Evolutionary conservation across 2,888 invertebrate genomes (phyloP).

Genomic region (Steinernema scapterisci): DNA sequence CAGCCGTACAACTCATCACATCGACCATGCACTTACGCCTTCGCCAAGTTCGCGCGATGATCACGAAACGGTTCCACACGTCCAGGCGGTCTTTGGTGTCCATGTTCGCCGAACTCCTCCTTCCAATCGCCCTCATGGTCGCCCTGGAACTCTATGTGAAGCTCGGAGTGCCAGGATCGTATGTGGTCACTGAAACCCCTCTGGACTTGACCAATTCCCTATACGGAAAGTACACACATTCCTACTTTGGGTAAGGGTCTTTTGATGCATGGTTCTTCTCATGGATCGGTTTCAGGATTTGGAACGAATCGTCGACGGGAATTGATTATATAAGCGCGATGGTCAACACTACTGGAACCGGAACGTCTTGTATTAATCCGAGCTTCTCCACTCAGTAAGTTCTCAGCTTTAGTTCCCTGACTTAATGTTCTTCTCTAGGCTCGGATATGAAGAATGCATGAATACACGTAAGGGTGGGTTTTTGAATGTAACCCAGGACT

Average conservation of each 20-base stretch:
- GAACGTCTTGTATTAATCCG: conserved; percentile 43
- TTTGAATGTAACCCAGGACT: background rate
- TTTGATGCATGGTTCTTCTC: too few relatives aligned
- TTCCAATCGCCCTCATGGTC: conserved; percentile 53
- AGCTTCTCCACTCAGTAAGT: conserved; percentile 7
- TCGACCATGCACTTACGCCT: conserved; percentile 32
- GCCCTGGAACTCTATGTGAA: conserved; percentile 54
- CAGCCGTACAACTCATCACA: conserved; percentile 40
- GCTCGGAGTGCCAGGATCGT: conserved; percentile 31
- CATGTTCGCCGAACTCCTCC: conserved; percentile 50
- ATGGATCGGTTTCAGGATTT: conserved; percentile 41
- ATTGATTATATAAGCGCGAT: conserved; percentile 38
- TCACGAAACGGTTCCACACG: conserved; percentile 52
- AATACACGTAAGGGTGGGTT: conserved; percentile 7
- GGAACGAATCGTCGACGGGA: conserved; percentile 38
- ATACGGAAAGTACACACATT: conserved; percentile 52
- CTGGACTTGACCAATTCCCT: conserved; percentile 45
- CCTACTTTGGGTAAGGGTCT: conserved; percentile 52
- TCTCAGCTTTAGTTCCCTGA: background rate
- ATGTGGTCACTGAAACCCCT: conserved; percentile 41
- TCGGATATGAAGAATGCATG: background rate
- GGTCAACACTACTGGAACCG: conserved; percentile 45
- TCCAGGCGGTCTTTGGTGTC: conserved; percentile 49
- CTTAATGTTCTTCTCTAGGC: too few relatives aligned
- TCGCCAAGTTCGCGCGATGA: conserved; percentile 55